phyloP scores from a whole-genome alignment of 2,888 invertebrate species.

The Lasioglossum villosulum region DNA sequence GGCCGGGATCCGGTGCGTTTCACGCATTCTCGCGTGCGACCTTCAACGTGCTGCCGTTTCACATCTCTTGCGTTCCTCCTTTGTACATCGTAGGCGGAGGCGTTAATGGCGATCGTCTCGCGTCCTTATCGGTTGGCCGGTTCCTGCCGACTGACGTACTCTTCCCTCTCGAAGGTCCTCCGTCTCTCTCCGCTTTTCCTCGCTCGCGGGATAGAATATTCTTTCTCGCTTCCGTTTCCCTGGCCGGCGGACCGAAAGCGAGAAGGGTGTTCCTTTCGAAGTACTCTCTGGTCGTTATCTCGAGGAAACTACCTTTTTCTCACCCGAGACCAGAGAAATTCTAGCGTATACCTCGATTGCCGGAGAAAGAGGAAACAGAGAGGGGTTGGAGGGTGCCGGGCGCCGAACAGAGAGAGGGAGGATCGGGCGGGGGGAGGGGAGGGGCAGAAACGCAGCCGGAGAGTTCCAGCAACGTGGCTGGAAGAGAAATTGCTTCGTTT shows the following conservation, averaged over 20 bases:
- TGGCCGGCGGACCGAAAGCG: conserved; percentile 42
- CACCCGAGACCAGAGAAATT: conserved; percentile 66
- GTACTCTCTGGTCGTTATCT: conserved; percentile 74
- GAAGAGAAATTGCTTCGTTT: conserved; percentile 80
- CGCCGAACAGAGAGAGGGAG: conserved; percentile 21
- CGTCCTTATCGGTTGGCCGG: conserved; percentile 72
- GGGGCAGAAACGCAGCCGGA: conserved; percentile 43
- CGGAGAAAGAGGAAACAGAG: conserved; percentile 45
- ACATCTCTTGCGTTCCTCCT: conserved; percentile 62
- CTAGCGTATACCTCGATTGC: conserved; percentile 62
- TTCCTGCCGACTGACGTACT: conserved; percentile 53
- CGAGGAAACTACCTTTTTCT: conserved; percentile 73
- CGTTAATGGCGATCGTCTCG: conserved; percentile 75
- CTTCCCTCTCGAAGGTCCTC: neutral
- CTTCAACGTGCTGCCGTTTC: conserved; percentile 64
- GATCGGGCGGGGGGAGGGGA: conserved; percentile 20
- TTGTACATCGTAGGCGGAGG: conserved; percentile 67
- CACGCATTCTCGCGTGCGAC: conserved; percentile 75
- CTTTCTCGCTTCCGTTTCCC: conserved; percentile 29
- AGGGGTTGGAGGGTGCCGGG: conserved; percentile 21
- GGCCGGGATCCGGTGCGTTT: conserved; percentile 64
- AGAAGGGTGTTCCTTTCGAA: conserved; percentile 62
- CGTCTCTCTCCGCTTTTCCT: neutral
- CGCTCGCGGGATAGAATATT: conserved; percentile 15
- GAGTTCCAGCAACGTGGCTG: conserved; percentile 74